These are phyloP conservation scores for Drosophila kohkoa DNA, from an alignment of 1,140 invertebrate species.

Conservation along the genomic window DNA sequence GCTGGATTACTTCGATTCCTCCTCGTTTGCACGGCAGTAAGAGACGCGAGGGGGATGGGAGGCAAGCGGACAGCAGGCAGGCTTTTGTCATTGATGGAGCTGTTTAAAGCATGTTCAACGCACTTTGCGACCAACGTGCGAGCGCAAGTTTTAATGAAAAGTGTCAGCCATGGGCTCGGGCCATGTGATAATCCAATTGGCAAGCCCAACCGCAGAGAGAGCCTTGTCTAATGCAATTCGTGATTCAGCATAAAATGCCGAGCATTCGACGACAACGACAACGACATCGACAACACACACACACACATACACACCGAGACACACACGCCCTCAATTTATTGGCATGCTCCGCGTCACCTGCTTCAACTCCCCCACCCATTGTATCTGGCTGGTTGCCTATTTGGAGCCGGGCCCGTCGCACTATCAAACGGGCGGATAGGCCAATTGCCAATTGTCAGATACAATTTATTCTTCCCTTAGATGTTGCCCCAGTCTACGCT, in stretches of 20 bases:
- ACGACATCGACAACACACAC: slow-evolving; percentile 26
- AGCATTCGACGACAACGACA: slow-evolving; percentile 13
- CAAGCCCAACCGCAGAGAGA: slow-evolving; percentile 43
- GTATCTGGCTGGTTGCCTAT: slow-evolving; percentile 42
- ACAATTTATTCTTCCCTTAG: slow-evolving; percentile 82
- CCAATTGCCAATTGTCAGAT: slow-evolving; percentile 83
- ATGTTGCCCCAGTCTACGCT: slow-evolving; percentile 27
- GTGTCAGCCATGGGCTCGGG: slow-evolving; percentile 43
- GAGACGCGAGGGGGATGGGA: too few species aligned
- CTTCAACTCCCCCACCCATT: neutral
- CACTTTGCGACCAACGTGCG: slow-evolving; percentile 39
- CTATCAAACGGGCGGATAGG: slow-evolving; percentile 81
- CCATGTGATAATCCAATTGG: slow-evolving; percentile 79
- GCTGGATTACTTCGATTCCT: slow-evolving; percentile 60
- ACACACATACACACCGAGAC: too few species aligned
- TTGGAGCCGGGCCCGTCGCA: slow-evolving; percentile 51
- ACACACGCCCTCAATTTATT: slow-evolving; percentile 65
- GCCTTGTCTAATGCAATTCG: slow-evolving; percentile 78
- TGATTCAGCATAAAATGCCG: slow-evolving; percentile 80
- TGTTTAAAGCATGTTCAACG: slow-evolving; percentile 62
- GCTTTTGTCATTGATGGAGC: slow-evolving; percentile 72
- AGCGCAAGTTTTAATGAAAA: slow-evolving; percentile 74
- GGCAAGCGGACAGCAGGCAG: slow-evolving; percentile 6
- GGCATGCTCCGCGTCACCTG: slow-evolving; percentile 31
- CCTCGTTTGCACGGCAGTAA: neutral